Evolutionary conservation across 2,888 invertebrate genomes (phyloP).

Genomic region (Oscheius sp.): DNA sequence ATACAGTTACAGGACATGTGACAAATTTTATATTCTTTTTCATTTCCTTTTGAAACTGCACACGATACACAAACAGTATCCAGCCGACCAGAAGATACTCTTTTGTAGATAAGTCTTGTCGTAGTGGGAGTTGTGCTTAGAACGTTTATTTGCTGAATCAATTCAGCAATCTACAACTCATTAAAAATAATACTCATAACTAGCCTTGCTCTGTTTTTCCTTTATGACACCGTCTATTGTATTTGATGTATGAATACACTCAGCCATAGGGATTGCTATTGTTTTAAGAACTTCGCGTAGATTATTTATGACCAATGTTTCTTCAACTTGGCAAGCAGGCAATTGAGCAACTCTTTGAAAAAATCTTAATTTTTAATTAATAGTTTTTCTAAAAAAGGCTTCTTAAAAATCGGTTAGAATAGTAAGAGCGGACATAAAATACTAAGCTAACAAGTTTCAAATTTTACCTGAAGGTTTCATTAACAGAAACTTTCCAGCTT

Average conservation of each 20-base stretch:
- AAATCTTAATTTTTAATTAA: neutral
- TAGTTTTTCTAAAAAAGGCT: too few relatives aligned
- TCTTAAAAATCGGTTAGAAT: too few relatives aligned
- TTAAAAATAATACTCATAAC: too few relatives aligned
- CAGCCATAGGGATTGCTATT: neutral
- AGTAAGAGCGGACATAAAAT: too few relatives aligned
- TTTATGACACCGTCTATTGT: neutral
- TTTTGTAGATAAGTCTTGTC: too few relatives aligned
- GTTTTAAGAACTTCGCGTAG: neutral
- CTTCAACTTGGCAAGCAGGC: neutral
- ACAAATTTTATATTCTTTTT: neutral
- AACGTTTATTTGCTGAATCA: too few relatives aligned
- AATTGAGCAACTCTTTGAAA: neutral
- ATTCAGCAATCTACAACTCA: too few relatives aligned
- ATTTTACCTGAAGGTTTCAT: constrained; percentile 18
- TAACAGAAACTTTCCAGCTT: constrained; percentile 39
- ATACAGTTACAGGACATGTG: neutral
- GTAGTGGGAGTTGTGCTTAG: too few relatives aligned
- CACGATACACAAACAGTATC: constrained; percentile 3
- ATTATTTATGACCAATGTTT: neutral
- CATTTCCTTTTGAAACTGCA: neutral
- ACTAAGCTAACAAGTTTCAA: too few relatives aligned
- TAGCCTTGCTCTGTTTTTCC: neutral
- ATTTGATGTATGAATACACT: neutral
- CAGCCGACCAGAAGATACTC: neutral